Conservation (phyloP, 2,888 invertebrate genomes). For the Sthenelais limicola region DNA sequence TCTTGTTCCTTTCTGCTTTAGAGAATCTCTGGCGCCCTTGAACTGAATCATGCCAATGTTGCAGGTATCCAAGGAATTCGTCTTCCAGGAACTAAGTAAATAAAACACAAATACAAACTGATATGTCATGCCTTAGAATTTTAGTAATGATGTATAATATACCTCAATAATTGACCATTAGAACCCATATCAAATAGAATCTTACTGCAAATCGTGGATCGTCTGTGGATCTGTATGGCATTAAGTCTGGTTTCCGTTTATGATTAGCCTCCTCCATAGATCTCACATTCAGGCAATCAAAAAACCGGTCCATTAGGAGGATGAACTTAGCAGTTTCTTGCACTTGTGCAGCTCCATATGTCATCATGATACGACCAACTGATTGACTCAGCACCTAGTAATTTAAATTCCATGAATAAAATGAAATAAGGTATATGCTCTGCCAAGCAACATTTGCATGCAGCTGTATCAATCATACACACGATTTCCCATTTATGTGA, state of each 20-base stretch:
- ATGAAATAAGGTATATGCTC: too few species aligned
- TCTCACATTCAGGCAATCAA: conserved; percentile 4
- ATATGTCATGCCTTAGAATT: neutral
- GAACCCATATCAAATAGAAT: too few species aligned
- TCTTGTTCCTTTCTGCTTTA: neutral
- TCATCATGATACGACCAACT: neutral
- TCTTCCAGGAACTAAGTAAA: conserved; percentile 22
- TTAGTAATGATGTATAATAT: neutral
- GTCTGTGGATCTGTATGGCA: neutral
- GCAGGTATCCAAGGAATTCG: neutral
- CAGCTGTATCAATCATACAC: too few species aligned
- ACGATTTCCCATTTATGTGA: too few species aligned
- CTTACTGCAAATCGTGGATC: conserved; percentile 1
- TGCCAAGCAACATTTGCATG: too few species aligned
- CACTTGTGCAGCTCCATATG: neutral
- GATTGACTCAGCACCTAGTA: neutral
- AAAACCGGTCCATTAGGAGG: neutral
- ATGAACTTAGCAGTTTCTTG: conserved; percentile 12
- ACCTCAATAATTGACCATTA: neutral
- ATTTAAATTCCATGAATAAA: too few species aligned
- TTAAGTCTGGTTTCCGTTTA: neutral
- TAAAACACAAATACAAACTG: neutral
- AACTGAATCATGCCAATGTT: neutral
- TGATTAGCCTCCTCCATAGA: neutral
- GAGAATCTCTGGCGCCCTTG: neutral